These are phyloP conservation scores for Crotophaga sulcirostris DNA, from an alignment of 2,113 vertebrate species.

Conservation along the genomic window DNA sequence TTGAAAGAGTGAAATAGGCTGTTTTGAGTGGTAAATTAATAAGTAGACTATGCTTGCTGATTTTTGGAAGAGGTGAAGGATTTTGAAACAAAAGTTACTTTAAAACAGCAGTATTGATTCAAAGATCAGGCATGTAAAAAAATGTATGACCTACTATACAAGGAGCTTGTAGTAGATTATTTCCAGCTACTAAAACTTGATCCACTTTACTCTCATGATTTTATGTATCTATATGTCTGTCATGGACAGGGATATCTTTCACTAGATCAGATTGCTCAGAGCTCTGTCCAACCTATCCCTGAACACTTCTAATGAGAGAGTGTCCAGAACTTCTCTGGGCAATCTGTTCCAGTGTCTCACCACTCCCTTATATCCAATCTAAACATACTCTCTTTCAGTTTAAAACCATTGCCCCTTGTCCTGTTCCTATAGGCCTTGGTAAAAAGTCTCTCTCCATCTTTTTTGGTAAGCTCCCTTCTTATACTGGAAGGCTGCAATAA, in stretches of 20 bases:
- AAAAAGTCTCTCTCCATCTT: too few species aligned
- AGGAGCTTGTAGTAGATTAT: background rate
- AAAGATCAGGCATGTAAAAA: background rate
- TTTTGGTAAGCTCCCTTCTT: too few species aligned
- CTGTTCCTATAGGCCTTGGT: too few species aligned
- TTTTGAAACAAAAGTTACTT: background rate
- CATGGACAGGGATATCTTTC: background rate
- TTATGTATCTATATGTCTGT: background rate
- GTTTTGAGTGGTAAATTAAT: background rate
- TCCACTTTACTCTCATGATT: background rate
- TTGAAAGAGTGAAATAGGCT: background rate
- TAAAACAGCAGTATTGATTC: background rate
- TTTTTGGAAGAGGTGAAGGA: background rate
- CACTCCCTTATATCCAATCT: too few species aligned
- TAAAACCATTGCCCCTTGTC: too few species aligned
- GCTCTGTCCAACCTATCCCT: background rate
- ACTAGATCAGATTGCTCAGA: background rate
- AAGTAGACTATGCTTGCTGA: background rate
- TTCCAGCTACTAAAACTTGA: background rate
- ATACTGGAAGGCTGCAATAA: too few species aligned
- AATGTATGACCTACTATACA: background rate
- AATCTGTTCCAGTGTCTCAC: too few species aligned
- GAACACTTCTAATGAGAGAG: background rate
- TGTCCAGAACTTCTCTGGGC: too few species aligned
- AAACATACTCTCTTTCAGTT: too few species aligned